These are phyloP conservation scores for Streptopelia turtur DNA, from an alignment of 2,797 vertebrate species.

Conservation along the genomic window DNA sequence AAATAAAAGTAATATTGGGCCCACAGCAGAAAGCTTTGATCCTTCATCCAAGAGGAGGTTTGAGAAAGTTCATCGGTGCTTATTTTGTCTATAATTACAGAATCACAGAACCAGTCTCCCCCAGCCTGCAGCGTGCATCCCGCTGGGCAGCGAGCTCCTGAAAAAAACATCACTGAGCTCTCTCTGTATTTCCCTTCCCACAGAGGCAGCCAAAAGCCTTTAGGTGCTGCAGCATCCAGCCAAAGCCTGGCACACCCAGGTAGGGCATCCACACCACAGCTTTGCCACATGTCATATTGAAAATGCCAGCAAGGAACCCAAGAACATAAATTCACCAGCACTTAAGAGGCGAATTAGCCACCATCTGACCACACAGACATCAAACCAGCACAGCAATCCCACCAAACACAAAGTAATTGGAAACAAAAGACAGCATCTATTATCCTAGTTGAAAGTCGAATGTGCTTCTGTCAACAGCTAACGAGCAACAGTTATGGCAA, in stretches of 20 bases:
- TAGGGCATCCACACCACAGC: rapidly evolving
- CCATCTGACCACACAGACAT: not conserved
- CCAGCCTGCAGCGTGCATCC: not conserved
- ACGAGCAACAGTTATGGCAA: slow-evolving; percentile 28
- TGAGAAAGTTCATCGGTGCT: not conserved
- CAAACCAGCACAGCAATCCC: not conserved
- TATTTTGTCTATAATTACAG: not conserved
- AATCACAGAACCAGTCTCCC: not conserved
- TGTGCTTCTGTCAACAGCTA: not conserved
- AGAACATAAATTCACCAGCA: not conserved
- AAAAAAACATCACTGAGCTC: rapidly evolving
- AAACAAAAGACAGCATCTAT: not conserved
- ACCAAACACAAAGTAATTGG: not conserved
- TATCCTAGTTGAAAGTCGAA: not conserved
- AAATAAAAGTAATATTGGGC: not conserved
- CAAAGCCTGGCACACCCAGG: not conserved
- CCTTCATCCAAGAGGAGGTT: not conserved
- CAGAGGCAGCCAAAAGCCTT: not conserved
- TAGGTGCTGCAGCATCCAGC: not conserved
- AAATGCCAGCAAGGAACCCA: not conserved
- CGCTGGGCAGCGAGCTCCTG: not conserved
- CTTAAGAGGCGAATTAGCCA: not conserved
- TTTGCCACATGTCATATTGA: not conserved
- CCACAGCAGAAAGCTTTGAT: not conserved
- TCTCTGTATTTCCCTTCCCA: not conserved